These are phyloP conservation scores for Galaxea fascicularis DNA, from an alignment of 92 coral and sea anemone species.

Conservation along the genomic window DNA sequence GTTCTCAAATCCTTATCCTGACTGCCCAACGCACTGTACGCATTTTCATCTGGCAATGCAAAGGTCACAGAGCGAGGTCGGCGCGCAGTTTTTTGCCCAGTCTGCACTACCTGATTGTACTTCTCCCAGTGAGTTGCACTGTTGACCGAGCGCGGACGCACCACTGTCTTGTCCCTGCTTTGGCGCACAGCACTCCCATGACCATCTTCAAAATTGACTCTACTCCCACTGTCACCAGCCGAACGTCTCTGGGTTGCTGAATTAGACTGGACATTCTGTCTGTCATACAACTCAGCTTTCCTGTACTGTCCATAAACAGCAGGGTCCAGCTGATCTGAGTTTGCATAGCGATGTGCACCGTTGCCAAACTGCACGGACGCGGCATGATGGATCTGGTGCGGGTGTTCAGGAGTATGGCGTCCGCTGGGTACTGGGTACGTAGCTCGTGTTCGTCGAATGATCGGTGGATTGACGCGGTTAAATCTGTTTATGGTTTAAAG, in stretches of 20 bases:
- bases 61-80: constrained; percentile 54
- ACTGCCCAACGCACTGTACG: not conserved
- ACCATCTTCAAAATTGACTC: constrained; percentile 37
- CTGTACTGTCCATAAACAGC: constrained; percentile 42
- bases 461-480: constrained; percentile 92
- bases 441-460: constrained; percentile 65
- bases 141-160: constrained; percentile 50
- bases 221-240: constrained; percentile 4
- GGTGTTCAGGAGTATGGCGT: constrained; percentile 27
- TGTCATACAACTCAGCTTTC: not conserved
- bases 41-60: constrained; percentile 12
- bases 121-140: constrained; percentile 14
- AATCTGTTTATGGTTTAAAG: constrained; percentile 92
- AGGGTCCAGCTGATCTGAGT: constrained; percentile 12
- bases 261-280: constrained; percentile 16
- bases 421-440: constrained; percentile 69
- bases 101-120: constrained; percentile 2
- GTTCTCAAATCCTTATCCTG: constrained; percentile 4
- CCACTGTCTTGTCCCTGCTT: constrained; percentile 20
- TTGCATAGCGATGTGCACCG: not conserved
- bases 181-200: constrained; percentile 10
- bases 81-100: constrained; percentile 24
- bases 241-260: constrained; percentile 9
- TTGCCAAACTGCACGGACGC: constrained; percentile 39
- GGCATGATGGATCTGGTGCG: constrained; percentile 16